These are phyloP conservation scores for Premnoplex brunnescens DNA, from an alignment of 2,797 vertebrate species.

Conservation along the genomic window DNA sequence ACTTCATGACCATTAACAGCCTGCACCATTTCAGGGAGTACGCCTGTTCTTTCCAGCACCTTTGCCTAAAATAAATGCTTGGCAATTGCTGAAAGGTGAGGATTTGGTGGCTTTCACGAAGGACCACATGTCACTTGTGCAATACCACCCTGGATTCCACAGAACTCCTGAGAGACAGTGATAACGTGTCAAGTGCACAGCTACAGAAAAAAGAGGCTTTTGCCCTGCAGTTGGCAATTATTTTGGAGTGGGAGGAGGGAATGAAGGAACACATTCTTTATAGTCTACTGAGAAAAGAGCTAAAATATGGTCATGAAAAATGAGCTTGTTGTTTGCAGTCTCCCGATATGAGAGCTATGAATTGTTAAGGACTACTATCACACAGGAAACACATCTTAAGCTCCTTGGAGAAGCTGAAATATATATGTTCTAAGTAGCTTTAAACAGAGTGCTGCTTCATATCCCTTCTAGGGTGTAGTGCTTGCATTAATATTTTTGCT, in stretches of 20 bases:
- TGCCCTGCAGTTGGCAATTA: neutral
- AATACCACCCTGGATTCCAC: neutral
- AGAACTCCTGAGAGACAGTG: neutral
- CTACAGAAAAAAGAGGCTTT: neutral
- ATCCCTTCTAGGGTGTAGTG: neutral
- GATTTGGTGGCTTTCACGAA: neutral
- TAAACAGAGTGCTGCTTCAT: neutral
- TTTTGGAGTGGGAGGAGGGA: neutral
- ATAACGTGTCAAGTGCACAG: neutral
- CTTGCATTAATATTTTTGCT: neutral
- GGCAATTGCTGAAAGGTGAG: neutral
- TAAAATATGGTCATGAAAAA: neutral
- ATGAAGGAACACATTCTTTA: neutral
- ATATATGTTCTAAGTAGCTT: neutral
- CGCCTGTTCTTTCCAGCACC: neutral
- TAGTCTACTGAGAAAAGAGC: neutral
- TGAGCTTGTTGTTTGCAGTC: neutral
- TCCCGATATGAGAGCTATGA: neutral
- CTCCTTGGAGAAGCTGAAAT: conserved; percentile 2
- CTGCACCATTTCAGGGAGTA: neutral
- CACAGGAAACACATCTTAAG: conserved; percentile 31
- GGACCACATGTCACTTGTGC: neutral
- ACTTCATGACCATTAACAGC: neutral
- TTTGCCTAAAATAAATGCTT: neutral
- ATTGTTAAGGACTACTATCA: conserved; percentile 12